Percentiles rank a stretch among this genome's conserved stretches.
phyloP scores from a whole-genome alignment of 2,797 vertebrate genomes.

The Coregonus sp. region DNA sequence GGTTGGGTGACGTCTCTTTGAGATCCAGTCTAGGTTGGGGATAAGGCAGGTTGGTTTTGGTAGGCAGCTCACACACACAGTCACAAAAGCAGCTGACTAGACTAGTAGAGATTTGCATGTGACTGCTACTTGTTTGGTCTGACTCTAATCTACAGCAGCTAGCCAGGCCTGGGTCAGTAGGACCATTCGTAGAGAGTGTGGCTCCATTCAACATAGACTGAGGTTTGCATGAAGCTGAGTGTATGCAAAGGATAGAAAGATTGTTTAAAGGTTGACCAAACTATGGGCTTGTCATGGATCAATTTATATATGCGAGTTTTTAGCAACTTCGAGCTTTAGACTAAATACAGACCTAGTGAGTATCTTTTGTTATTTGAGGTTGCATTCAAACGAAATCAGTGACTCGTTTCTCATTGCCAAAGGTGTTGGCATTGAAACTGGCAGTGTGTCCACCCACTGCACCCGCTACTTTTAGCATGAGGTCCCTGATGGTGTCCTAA shows the following conservation, averaged over 20 bases:
- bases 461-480: not conserved
- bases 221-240: not conserved
- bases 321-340: not conserved
- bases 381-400: not conserved
- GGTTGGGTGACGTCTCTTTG: slow-evolving; percentile 20
- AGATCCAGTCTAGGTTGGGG: slow-evolving; percentile 7
- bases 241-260: not conserved
- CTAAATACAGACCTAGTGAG: not conserved
- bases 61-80: slow-evolving; percentile 1
- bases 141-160: slow-evolving; percentile 1
- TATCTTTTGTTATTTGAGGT: not conserved
- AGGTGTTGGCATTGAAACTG: slow-evolving; percentile 12
- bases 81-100: slow-evolving; percentile 32
- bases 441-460: slow-evolving; percentile 1
- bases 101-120: slow-evolving; percentile 20
- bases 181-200: not conserved
- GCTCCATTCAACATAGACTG: not conserved
- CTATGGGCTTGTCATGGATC: not conserved
- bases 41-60: slow-evolving; percentile 1
- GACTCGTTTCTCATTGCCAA: not conserved
- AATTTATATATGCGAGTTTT: not conserved
- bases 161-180: slow-evolving; percentile 1
- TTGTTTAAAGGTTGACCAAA: too few species aligned
- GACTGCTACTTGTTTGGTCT: slow-evolving; percentile 2
- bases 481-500: slow-evolving; percentile 16